These are phyloP conservation scores for Nomada hirtipes DNA, from an alignment of 2,888 invertebrate species.

Conservation along the genomic window DNA sequence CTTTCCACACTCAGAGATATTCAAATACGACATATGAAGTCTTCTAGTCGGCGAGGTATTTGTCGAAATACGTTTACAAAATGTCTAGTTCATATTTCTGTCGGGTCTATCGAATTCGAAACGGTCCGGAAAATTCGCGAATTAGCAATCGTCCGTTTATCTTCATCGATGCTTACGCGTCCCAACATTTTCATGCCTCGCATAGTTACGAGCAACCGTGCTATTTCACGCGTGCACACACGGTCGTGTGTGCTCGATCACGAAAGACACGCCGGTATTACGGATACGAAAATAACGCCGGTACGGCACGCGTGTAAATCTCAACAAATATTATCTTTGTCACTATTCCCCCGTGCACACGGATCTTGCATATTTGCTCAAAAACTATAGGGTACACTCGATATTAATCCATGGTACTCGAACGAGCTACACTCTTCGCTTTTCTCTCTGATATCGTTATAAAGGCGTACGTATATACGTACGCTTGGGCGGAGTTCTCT, in stretches of 20 bases:
- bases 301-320: slow-evolving; percentile 74
- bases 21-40: not conserved
- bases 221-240: slow-evolving; percentile 24
- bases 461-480: not conserved
- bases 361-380: slow-evolving; percentile 62
- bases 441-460: slow-evolving; percentile 1
- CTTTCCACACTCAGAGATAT: no score
- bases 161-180: not conserved
- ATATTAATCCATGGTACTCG: slow-evolving; percentile 51
- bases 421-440: slow-evolving; percentile 16
- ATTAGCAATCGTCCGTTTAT: slow-evolving; percentile 9
- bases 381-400: slow-evolving; percentile 58
- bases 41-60: not conserved
- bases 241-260: slow-evolving; percentile 21
- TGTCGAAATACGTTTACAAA: not conserved
- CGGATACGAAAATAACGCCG: slow-evolving; percentile 74
- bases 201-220: slow-evolving; percentile 4
- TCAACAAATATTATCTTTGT: slow-evolving; percentile 77
- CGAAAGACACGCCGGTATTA: slow-evolving; percentile 50
- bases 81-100: not conserved
- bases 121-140: not conserved
- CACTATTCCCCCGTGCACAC: slow-evolving; percentile 47
- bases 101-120: not conserved
- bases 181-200: slow-evolving; percentile 9
- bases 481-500: no score